phyloP scores from a whole-genome alignment of 2,888 invertebrate genomes.

The Conus canariensis region DNA sequence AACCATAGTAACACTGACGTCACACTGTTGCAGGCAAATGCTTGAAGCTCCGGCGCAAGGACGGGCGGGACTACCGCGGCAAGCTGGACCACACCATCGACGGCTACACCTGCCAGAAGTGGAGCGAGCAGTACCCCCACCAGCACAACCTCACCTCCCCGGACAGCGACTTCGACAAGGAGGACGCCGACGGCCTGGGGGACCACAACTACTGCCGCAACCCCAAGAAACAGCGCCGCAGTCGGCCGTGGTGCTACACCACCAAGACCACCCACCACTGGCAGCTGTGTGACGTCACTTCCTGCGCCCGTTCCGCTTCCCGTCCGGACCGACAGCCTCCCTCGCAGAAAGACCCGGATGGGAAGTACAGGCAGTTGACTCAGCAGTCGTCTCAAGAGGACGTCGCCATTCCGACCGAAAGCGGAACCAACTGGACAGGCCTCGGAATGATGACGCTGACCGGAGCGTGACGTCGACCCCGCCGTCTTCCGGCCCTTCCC shows the following conservation, averaged over 20 bases:
- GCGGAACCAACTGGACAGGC: not conserved
- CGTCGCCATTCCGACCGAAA: not conserved
- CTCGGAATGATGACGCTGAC: not conserved
- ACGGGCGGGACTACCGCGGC: slow-evolving; percentile 81
- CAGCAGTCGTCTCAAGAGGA: not conserved
- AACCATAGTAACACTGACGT: too few species aligned
- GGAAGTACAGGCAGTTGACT: not conserved
- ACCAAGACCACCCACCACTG: slow-evolving; percentile 63
- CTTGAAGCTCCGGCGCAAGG: slow-evolving; percentile 64
- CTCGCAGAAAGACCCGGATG: not conserved
- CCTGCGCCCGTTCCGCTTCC: slow-evolving; percentile 51
- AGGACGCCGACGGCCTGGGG: slow-evolving; percentile 57
- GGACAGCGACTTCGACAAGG: slow-evolving; percentile 31
- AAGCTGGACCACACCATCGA: slow-evolving; percentile 75
- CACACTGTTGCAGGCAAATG: slow-evolving; percentile 60
- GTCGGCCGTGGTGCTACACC: slow-evolving; percentile 82
- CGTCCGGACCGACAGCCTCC: not conserved
- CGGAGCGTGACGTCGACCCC: too few species aligned
- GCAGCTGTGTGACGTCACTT: slow-evolving; percentile 75
- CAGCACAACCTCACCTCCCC: slow-evolving; percentile 60
- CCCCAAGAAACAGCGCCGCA: slow-evolving; percentile 74
- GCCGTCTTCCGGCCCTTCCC: not conserved
- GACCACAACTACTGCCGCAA: slow-evolving; percentile 83
- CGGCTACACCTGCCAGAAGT: slow-evolving; percentile 73
- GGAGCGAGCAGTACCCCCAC: slow-evolving; percentile 73